A percentile compares a stretch with the other conserved stretches of the same genome.
Evolutionary conservation across 2,113 vertebrate species (phyloP).

Genomic region (Panthera leo): DNA sequence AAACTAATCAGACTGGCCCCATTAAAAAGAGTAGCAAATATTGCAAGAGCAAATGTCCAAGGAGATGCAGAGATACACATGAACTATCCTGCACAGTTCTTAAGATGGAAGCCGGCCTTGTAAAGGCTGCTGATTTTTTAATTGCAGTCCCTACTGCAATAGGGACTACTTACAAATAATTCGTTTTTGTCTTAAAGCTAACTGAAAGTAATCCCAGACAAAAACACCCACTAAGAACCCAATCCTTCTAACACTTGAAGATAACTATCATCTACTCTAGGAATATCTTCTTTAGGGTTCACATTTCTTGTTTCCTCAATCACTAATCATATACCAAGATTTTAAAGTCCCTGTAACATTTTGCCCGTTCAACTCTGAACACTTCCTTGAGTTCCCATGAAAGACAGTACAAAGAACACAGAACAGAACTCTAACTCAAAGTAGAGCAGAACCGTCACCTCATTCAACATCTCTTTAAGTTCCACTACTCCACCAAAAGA

Average conservation of each 20-base stretch:
- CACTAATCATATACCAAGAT: neutral
- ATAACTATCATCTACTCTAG: neutral
- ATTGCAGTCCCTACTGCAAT: neutral
- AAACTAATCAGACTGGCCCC: neutral
- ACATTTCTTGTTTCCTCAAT: neutral
- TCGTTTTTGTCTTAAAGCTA: neutral
- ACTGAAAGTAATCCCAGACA: neutral
- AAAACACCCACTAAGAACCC: neutral
- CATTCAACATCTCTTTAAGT: neutral
- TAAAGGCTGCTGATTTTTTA: neutral
- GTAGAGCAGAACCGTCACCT: neutral
- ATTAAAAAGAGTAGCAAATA: neutral
- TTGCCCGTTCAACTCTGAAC: neutral
- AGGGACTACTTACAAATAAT: neutral
- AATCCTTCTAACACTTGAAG: neutral
- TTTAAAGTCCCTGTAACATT: neutral
- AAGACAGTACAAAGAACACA: neutral
- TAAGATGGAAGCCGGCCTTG: neutral
- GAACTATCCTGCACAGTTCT: neutral
- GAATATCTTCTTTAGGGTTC: neutral
- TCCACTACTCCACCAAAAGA: neutral
- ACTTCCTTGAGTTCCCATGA: neutral
- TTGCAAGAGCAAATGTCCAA: neutral
- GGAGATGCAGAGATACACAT: neutral
- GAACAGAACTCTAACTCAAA: neutral